These are phyloP conservation scores for Mythimna impura DNA, from an alignment of 2,888 invertebrate species.

Conservation along the genomic window DNA sequence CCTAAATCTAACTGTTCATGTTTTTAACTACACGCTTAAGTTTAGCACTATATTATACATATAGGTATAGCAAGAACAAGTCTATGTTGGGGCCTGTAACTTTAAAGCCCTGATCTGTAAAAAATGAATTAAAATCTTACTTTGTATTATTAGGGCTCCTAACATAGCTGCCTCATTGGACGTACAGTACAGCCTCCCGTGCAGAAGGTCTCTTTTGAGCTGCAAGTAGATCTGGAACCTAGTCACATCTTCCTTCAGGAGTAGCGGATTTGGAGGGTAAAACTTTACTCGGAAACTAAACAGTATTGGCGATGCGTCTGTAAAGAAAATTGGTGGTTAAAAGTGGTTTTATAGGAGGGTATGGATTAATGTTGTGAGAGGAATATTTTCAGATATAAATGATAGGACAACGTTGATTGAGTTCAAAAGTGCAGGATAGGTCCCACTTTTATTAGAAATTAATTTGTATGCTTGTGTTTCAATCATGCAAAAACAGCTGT, in stretches of 20 bases:
- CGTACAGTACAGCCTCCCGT: slow-evolving; percentile 98
- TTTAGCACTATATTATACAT: too few relatives aligned
- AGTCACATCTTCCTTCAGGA: slow-evolving; percentile 98
- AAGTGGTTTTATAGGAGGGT: neutral
- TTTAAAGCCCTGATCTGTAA: too few relatives aligned
- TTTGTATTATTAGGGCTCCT: slow-evolving; percentile 98
- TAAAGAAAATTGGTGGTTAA: slow-evolving; percentile 62
- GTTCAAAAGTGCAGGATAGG: too few relatives aligned
- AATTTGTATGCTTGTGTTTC: too few relatives aligned
- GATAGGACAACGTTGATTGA: too few relatives aligned
- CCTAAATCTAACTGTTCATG: too few relatives aligned
- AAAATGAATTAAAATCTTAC: slow-evolving; percentile 87
- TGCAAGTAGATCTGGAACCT: slow-evolving; percentile 98
- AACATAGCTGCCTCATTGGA: slow-evolving; percentile 96
- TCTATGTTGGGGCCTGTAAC: too few relatives aligned
- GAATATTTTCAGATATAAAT: neutral
- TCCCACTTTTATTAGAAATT: too few relatives aligned
- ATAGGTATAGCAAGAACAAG: too few relatives aligned
- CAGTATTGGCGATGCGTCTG: slow-evolving; percentile 97
- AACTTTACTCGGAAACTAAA: slow-evolving; percentile 99
- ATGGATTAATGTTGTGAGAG: neutral
- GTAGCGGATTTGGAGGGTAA: slow-evolving; percentile 98
- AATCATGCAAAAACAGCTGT: too few relatives aligned
- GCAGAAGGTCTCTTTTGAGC: slow-evolving; percentile 97
- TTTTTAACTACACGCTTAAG: too few relatives aligned